Evolutionary conservation across 2,888 invertebrate genomes (phyloP).

Genomic region (Sussaba pulchella): DNA sequence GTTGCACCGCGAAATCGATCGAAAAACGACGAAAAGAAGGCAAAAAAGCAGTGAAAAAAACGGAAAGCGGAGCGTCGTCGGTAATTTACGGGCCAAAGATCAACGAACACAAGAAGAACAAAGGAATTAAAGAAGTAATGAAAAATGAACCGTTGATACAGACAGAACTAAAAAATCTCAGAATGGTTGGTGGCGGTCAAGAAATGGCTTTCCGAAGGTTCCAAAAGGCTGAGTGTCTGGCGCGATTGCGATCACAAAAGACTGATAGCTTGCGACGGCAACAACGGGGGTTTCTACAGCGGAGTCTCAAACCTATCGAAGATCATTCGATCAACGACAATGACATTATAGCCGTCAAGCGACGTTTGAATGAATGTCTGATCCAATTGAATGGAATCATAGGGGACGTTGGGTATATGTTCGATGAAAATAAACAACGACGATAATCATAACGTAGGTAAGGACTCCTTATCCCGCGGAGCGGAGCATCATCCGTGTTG

Average conservation of each 20-base stretch:
- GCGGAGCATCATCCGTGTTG: too few relatives aligned
- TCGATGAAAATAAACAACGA: slow-evolving; percentile 38
- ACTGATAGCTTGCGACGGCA: slow-evolving; percentile 12
- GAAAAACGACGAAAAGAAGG: slow-evolving; percentile 16
- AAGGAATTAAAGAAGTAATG: background rate
- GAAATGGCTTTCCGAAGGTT: background rate
- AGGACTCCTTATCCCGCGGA: too few relatives aligned
- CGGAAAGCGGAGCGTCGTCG: slow-evolving; percentile 44
- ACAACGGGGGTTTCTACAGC: background rate
- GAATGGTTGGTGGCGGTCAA: slow-evolving; percentile 42
- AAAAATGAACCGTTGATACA: background rate
- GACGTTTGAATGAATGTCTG: slow-evolving; percentile 64
- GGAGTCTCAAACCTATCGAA: background rate
- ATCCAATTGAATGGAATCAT: slow-evolving; percentile 71
- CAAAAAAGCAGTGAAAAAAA: slow-evolving; percentile 8
- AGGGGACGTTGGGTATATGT: slow-evolving; percentile 64
- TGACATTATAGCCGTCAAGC: slow-evolving; percentile 53
- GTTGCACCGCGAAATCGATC: slow-evolving; percentile 27
- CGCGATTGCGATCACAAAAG: background rate
- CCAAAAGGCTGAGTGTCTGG: background rate
- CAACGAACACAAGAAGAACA: slow-evolving; percentile 2
- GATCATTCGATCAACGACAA: slow-evolving; percentile 28
- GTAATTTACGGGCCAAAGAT: slow-evolving; percentile 18
- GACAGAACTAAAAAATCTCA: background rate
- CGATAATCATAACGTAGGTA: slow-evolving; percentile 9